Base-by-base conservation (phyloP, 2,888 invertebrate species). In the Callimorpha dominula region DNA sequence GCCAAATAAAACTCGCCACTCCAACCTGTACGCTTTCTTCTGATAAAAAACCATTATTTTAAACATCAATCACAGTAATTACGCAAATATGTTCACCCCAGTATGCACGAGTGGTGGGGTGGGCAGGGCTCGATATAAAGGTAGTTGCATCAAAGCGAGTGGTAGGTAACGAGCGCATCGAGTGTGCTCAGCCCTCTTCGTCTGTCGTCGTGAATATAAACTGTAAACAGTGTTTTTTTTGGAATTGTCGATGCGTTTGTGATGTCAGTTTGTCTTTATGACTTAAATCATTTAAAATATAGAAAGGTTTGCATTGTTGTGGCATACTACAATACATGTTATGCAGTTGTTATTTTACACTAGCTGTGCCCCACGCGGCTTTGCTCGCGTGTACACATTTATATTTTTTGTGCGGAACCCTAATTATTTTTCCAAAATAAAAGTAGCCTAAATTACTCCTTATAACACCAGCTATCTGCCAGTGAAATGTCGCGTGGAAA, bases 41-140 rank as follows among this genome's bases (percentile, higher is more conserved):
- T 62, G 17, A 69, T 31, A 62, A 65, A 57, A 40, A 77, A 72
- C 70, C 73, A 74, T 82, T 74, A 76, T 80, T 81, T 71, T 82
- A 78, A 83, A 78, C 78, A 82, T 81, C 81, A 82, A 84, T 83
- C 82, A 76, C 42, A 76, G 75, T 82, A 81, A 84, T 82, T 81
- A 78, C 71, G 69, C 77, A 84, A 84, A 84, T 84, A 84, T 82
- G 84, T 78, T 79, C 78, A 72, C 81, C 81, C 78, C 74, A 63
- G 66, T 66, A 65, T 20, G 52, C 49, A 42, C 14, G 64, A 74
- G 73, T 68, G 77, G 62, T 71, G 73, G 65, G 70, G 74, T 73
- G 62, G 68, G 46, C 68, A 74, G 71, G 42, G 71, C 73, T 50
- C 70, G 66, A 74, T 82, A 79, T 74, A 78, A 77, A 78, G 80